Evolutionary conservation across 2,113 vertebrate genomes (phyloP).

Genomic region (Rhinoptilus africanus): DNA sequence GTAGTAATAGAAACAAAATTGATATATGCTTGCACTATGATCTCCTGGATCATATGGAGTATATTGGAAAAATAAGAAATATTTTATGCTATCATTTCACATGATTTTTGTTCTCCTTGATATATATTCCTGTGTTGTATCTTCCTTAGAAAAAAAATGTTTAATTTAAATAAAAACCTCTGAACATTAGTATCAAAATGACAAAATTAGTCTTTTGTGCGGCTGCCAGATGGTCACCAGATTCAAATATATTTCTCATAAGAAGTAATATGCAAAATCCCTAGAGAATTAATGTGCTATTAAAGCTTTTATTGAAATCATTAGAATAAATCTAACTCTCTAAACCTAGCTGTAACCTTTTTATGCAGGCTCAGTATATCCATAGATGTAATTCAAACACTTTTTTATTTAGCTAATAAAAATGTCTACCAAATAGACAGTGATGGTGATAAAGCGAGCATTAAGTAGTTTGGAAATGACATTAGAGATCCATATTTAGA

Average conservation of each 20-base stretch:
- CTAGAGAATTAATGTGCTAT: not conserved
- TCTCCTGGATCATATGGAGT: not conserved
- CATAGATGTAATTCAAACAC: not conserved
- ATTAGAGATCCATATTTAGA: not conserved
- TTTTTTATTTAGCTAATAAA: constrained; percentile 29
- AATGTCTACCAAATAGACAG: not conserved
- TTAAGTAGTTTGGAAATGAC: not conserved
- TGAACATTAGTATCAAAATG: not conserved
- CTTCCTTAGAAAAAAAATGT: not conserved
- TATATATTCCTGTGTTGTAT: not conserved
- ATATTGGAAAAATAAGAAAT: not conserved
- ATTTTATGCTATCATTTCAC: not conserved
- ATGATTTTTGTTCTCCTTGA: not conserved
- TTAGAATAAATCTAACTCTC: not conserved
- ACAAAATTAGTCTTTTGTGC: not conserved
- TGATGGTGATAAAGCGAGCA: constrained; percentile 18
- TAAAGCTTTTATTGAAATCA: not conserved
- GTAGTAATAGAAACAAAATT: not conserved
- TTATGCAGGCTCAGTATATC: not conserved
- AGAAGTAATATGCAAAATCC: not conserved
- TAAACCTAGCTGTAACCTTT: not conserved
- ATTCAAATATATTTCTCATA: not conserved
- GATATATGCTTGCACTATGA: not conserved
- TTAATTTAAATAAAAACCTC: not conserved
- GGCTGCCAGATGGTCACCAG: not conserved